Percentiles rank a stretch among this genome's conserved stretches.
phyloP scores from a whole-genome alignment of 2,113 vertebrate species.

The Corvus cornix region DNA sequence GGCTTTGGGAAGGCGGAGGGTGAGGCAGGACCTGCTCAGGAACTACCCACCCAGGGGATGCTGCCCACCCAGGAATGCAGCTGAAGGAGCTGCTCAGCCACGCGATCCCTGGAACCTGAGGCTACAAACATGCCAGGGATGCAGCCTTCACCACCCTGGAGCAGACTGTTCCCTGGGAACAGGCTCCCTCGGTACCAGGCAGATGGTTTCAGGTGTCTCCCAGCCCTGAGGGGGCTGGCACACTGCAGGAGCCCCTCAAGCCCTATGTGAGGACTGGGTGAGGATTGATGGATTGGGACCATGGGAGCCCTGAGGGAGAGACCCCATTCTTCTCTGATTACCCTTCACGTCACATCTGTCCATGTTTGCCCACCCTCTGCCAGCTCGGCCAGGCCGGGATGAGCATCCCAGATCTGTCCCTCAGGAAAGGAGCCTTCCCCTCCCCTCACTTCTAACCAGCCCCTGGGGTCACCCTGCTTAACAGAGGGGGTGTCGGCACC shows the following conservation, averaged over 20 bases:
- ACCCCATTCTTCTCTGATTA: not conserved
- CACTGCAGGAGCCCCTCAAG: not conserved
- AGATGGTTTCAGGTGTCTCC: not conserved
- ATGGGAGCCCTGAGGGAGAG: not conserved
- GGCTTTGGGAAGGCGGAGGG: not conserved
- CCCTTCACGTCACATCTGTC: not conserved
- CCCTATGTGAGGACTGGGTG: fast-evolving
- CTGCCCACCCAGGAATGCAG: not conserved
- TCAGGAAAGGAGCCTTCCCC: not conserved
- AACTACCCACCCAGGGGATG: not conserved
- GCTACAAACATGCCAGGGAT: not conserved
- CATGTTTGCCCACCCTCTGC: not conserved
- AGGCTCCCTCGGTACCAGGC: fast-evolving
- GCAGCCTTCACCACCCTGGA: not conserved
- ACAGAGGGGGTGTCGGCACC: not conserved
- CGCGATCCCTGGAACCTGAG: not conserved
- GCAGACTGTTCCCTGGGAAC: not conserved
- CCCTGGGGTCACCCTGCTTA: too few species aligned
- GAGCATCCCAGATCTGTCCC: not conserved
- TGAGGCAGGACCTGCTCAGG: not conserved
- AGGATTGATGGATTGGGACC: not conserved
- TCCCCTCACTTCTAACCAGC: not conserved
- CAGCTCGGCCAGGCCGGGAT: not conserved
- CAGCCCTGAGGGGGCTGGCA: not conserved
- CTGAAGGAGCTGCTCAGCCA: not conserved